Percentiles rank a stretch among this genome's conserved stretches.
Conservation (phyloP, 2,113 vertebrate species). For the Phalacrocorax carbo region DNA sequence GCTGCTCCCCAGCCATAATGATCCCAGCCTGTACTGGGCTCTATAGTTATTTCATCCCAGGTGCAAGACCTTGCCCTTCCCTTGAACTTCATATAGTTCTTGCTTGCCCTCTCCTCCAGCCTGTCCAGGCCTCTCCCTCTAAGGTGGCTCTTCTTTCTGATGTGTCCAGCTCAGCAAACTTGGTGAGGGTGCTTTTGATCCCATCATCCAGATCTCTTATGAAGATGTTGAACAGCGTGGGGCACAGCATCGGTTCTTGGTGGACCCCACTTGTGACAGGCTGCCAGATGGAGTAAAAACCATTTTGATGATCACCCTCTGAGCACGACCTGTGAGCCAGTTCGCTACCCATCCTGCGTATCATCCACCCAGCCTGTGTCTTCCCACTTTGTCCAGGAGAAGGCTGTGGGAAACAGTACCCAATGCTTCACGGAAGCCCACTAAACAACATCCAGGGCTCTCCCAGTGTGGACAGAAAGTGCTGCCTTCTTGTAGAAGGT, state of each 20-base stretch:
- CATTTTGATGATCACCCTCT: background rate
- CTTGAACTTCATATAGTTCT: background rate
- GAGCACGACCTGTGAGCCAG: background rate
- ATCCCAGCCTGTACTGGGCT: background rate
- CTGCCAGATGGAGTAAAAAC: background rate
- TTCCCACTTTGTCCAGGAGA: background rate
- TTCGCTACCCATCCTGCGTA: background rate
- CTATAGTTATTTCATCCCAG: background rate
- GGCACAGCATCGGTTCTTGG: background rate
- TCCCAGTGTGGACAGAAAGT: background rate
- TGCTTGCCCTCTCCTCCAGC: background rate
- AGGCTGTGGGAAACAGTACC: background rate
- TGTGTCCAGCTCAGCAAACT: background rate
- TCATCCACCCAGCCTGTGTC: background rate
- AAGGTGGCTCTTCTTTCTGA: background rate
- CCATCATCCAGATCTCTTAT: background rate
- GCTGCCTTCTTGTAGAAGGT: background rate
- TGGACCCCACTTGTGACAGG: background rate
- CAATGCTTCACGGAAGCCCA: background rate
- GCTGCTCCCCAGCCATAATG: background rate
- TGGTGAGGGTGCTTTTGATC: background rate
- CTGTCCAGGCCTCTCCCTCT: background rate
- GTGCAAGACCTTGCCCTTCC: background rate
- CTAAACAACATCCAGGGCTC: background rate
- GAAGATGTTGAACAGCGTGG: background rate